Percentiles rank a stretch among this genome's conserved stretches.
Evolutionary conservation across 2,888 invertebrate genomes (phyloP).

Genomic region (Cheilosia variabilis): DNA sequence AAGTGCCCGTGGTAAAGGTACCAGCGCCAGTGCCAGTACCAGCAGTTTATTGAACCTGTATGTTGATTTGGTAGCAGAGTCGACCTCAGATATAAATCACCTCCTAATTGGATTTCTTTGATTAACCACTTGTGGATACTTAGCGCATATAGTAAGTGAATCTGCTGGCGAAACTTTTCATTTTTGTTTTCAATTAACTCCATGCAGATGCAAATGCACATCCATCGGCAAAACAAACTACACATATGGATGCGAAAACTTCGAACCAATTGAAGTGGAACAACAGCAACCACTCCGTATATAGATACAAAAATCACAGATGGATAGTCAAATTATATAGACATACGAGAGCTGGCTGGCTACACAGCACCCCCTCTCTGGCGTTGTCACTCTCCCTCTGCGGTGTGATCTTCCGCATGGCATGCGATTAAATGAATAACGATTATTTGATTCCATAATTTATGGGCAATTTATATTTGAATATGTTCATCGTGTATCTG

Average conservation of each 20-base stretch:
- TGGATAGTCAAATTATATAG: slow-evolving; percentile 35
- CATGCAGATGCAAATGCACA: slow-evolving; percentile 4
- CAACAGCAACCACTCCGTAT: background rate
- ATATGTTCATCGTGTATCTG: slow-evolving; percentile 45
- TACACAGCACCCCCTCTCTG: slow-evolving; percentile 6
- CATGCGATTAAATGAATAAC: slow-evolving; percentile 64
- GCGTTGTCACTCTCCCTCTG: background rate
- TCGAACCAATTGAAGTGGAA: slow-evolving; percentile 3
- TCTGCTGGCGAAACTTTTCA: slow-evolving; percentile 21
- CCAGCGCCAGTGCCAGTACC: background rate
- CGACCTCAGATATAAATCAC: slow-evolving; percentile 33
- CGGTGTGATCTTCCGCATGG: slow-evolving; percentile 28
- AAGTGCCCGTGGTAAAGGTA: slow-evolving; percentile 1
- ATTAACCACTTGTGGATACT: slow-evolving; percentile 41
- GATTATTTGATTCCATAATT: slow-evolving; percentile 74
- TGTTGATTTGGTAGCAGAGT: slow-evolving; percentile 5
- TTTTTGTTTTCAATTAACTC: slow-evolving; percentile 35
- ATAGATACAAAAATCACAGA: slow-evolving; percentile 29
- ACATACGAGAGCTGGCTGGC: background rate
- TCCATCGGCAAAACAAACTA: background rate
- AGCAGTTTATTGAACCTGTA: slow-evolving; percentile 27
- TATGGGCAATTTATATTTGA: slow-evolving; percentile 65
- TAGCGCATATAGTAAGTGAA: slow-evolving; percentile 3
- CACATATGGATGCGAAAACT: background rate
- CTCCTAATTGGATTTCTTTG: slow-evolving; percentile 42